Conservation (phyloP, 2,888 invertebrate genomes). For the Oligia latruncula region DNA sequence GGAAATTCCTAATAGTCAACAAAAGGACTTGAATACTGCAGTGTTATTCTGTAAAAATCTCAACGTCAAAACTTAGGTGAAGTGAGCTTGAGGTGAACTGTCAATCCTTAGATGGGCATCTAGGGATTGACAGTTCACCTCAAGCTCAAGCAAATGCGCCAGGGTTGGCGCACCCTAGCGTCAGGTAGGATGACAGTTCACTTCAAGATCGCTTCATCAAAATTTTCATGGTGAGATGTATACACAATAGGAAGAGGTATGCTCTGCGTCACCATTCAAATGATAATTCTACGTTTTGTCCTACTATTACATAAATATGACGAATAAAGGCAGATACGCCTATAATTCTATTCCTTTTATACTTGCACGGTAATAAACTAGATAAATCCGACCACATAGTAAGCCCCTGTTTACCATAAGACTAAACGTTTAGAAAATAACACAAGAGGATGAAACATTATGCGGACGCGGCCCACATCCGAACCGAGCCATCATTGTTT, state of each 20-base stretch:
- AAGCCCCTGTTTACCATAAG: slow-evolving; percentile 44
- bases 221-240: too few relatives aligned
- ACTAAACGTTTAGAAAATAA: slow-evolving; percentile 53
- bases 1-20: background rate
- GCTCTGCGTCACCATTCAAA: background rate
- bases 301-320: background rate
- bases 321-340: background rate
- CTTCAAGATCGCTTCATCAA: too few relatives aligned
- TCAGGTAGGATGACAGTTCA: too few relatives aligned
- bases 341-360: background rate
- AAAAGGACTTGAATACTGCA: background rate
- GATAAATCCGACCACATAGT: slow-evolving; percentile 34
- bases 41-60: too few relatives aligned
- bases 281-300: background rate
- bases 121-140: too few relatives aligned
- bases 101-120: too few relatives aligned
- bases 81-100: too few relatives aligned
- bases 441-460: slow-evolving; percentile 53
- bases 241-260: too few relatives aligned
- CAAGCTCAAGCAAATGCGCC: too few relatives aligned
- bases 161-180: too few relatives aligned
- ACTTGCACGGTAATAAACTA: slow-evolving; percentile 35
- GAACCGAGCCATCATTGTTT: slow-evolving; percentile 69
- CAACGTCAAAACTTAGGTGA: too few relatives aligned
- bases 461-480: slow-evolving; percentile 68